A percentile compares a stretch with the other conserved stretches of the same genome.
Conservation (phyloP, 2,888 invertebrate genomes). For the Caenorhabditis sp. region DNA sequence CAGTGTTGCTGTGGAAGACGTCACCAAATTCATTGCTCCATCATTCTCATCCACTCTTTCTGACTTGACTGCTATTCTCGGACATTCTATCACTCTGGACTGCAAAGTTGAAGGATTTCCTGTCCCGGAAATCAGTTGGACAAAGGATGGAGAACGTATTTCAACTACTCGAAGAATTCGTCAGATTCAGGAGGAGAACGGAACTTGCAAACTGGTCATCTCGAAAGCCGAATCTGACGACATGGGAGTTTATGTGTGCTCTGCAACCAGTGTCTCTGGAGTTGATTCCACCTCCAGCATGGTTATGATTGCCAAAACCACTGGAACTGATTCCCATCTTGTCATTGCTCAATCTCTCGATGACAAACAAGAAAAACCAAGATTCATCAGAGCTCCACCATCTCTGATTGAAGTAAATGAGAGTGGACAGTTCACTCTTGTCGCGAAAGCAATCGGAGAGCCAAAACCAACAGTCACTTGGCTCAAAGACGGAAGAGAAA, state of each 20-base stretch:
- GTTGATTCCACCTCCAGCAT: conserved; percentile 75
- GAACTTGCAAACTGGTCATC: conserved; percentile 74
- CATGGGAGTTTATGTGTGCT: conserved; percentile 79
- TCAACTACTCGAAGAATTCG: conserved; percentile 72
- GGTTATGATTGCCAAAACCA: conserved; percentile 76
- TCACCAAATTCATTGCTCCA: conserved; percentile 68
- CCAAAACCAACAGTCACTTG: conserved; percentile 78
- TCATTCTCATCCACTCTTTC: conserved; percentile 63
- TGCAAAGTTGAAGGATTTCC: conserved; percentile 84
- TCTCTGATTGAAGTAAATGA: conserved; percentile 76
- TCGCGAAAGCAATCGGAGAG: conserved; percentile 76
- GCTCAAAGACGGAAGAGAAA: conserved; percentile 80
- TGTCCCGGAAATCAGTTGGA: conserved; percentile 82
- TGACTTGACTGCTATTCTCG: conserved; percentile 72
- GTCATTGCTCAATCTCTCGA: conserved; percentile 75
- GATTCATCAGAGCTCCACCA: conserved; percentile 76
- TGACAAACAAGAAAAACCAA: conserved; percentile 67
- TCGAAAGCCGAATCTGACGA: conserved; percentile 72
- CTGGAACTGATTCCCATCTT: conserved; percentile 78
- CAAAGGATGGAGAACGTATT: conserved; percentile 79
- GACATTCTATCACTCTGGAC: conserved; percentile 77
- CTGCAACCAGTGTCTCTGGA: conserved; percentile 71
- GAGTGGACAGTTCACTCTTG: conserved; percentile 74
- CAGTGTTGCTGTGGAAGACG: conserved; percentile 71
- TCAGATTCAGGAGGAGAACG: conserved; percentile 73